phyloP scores from a whole-genome alignment of 2,888 invertebrate species.

The Maniola hyperantus region DNA sequence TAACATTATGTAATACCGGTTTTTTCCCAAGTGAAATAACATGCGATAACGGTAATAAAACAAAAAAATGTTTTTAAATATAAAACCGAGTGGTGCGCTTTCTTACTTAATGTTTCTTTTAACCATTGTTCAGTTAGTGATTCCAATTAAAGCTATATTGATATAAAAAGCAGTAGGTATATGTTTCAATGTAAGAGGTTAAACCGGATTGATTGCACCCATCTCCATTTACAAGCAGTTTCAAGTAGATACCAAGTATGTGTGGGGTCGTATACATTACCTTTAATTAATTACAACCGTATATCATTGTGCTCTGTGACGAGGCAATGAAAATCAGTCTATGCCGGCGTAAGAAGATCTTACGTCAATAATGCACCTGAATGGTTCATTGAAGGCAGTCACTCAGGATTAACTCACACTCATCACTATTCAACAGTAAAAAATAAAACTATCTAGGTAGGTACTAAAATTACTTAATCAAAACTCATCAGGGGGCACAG shows the following conservation, averaged over 20 bases:
- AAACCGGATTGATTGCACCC: background rate
- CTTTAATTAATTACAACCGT: no score
- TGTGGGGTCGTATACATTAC: conserved; percentile 40
- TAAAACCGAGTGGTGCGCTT: conserved; percentile 3
- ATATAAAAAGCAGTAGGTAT: conserved; percentile 18
- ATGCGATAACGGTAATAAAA: conserved; percentile 14
- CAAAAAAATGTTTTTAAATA: conserved; percentile 22
- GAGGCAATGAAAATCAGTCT: conserved; percentile 42
- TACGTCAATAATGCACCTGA: conserved; percentile 63
- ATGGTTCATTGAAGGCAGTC: conserved; percentile 62
- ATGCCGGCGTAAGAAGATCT: conserved; percentile 44
- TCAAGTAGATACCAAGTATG: conserved; percentile 26
- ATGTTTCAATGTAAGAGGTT: conserved; percentile 15
- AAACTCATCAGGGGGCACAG: no score
- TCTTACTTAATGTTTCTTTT: conserved; percentile 21
- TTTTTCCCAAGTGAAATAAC: conserved; percentile 22
- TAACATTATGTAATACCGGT: conserved; percentile 17
- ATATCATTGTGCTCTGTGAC: conserved; percentile 38
- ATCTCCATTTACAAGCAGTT: conserved; percentile 28
- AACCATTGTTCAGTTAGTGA: conserved; percentile 17
- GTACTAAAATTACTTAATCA: no score
- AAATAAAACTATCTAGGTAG: no score
- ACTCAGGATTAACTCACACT: conserved; percentile 49
- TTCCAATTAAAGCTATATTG: conserved; percentile 9
- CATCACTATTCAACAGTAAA: no score